Base-by-base conservation (phyloP, 64 coral and sea anemone species). In the Dendrophyllia cribrosa region DNA sequence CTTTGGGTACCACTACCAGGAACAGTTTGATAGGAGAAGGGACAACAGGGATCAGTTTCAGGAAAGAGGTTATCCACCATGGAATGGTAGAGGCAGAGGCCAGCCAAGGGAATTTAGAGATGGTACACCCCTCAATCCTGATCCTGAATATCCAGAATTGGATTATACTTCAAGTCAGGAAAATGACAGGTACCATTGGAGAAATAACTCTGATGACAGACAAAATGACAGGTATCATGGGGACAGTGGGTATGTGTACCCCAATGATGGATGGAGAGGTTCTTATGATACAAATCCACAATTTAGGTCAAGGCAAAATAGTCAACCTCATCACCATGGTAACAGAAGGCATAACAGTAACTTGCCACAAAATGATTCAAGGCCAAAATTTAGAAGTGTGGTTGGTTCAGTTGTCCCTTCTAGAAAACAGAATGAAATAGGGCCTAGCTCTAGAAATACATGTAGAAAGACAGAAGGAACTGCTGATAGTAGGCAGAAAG, bases 301-400 rank as follows among this genome's bases (percentile, higher is more conserved):
- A 5, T 34, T 15, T 34, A 14, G 25, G 3, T 17, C 51, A 2
- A 60, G 77, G 43, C 58, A 9, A 43, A 55, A 80, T 6, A 14
- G 19, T 23, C 80, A 84, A 50, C 43, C 15, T 66, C 60, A 6
- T 67, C 43, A 25, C 20, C n/a, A 44, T 49, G 46, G 45, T 7
- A 19, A 47, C 19, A 52, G 80, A 51, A n/a, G 59, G 34, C 80
- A 43, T 84, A 47, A 67, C 60, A 84, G 17, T 47, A 84, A 66
- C 46, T 66, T 11, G 64, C 10, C 45, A 21, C 19, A 84, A 20
- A 19, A 51, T 23, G 22, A 10, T 4, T 51, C 17, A 23, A 75
- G 19, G 1, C 60, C 4, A 50, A 50, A 67, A 11, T 3, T 68
- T 6, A 84, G 20, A 82, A 60, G 15, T 82, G 78, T 19, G 2